A percentile compares a stretch with the other conserved stretches of the same genome.
Conservation (phyloP, 2,797 vertebrate species). For the Ctenopoma kingsleyae region DNA sequence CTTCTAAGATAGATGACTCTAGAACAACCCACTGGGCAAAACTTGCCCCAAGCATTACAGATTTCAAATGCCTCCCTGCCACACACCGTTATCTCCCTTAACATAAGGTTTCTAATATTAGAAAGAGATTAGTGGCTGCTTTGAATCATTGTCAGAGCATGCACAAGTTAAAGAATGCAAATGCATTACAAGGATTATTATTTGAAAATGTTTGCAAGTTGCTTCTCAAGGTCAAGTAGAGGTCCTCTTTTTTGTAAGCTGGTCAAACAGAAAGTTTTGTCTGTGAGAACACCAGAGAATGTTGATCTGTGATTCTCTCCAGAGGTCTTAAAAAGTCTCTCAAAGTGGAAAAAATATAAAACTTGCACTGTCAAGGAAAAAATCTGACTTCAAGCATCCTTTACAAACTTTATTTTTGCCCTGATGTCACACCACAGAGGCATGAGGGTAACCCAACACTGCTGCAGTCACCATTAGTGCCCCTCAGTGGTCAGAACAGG, state of each 20-base stretch:
- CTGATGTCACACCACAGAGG: slow-evolving; percentile 33
- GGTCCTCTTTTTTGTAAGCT: slow-evolving; percentile 12
- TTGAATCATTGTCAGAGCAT: slow-evolving; percentile 41
- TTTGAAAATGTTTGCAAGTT: slow-evolving; percentile 38
- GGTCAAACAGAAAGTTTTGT: slow-evolving; percentile 28
- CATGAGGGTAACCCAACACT: slow-evolving; percentile 13
- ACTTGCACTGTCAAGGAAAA: slow-evolving; percentile 46
- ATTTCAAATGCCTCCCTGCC: slow-evolving; percentile 49
- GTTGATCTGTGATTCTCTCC: slow-evolving; percentile 58
- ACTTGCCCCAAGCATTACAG: slow-evolving; percentile 40
- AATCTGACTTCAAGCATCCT: slow-evolving; percentile 39
- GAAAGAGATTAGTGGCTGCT: slow-evolving; percentile 50
- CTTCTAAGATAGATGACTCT: slow-evolving; percentile 36
- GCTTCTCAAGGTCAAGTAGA: slow-evolving; percentile 45
- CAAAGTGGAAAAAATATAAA: slow-evolving; percentile 53
- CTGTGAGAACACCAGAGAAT: slow-evolving; percentile 15
- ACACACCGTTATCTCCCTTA: slow-evolving; percentile 58
- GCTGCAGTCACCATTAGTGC: slow-evolving; percentile 43
- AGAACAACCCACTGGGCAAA: slow-evolving; percentile 49
- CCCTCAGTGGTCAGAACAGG: slow-evolving; percentile 23
- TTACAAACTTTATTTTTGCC: slow-evolving; percentile 10
- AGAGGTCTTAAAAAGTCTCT: slow-evolving; percentile 21
- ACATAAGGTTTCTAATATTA: slow-evolving; percentile 60
- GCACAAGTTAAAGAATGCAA: slow-evolving; percentile 37
- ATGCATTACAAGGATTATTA: slow-evolving; percentile 15